phyloP scores from a whole-genome alignment of 1,140 invertebrate species.

The Macrotrachela quadricornifera region DNA sequence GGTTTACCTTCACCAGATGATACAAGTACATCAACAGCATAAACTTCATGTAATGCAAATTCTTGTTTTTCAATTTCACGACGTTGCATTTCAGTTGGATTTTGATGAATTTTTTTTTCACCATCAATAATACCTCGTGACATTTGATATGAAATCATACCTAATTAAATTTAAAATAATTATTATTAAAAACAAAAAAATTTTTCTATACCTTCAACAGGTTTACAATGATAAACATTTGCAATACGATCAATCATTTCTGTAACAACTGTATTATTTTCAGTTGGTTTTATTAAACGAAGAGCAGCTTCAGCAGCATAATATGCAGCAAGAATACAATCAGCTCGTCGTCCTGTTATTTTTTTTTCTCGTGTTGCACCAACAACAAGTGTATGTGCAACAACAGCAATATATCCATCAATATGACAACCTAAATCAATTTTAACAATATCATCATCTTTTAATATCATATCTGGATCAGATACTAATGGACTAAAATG shows the following conservation, averaged over 20 bases:
- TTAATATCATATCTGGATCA: constrained; percentile 64
- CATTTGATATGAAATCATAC: constrained; percentile 91
- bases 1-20: constrained; percentile 61
- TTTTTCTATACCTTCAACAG: constrained; percentile 50
- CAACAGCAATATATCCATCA: constrained; percentile 94
- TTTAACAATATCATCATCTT: constrained; percentile 87
- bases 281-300: constrained; percentile 66
- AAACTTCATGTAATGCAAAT: constrained; percentile 88
- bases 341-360: constrained; percentile 61
- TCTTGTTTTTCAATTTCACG: constrained; percentile 87
- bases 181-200: neutral
- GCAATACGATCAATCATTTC: constrained; percentile 77
- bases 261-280: constrained; percentile 71
- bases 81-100: constrained; percentile 75
- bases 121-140: constrained; percentile 63
- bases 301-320: constrained; percentile 78
- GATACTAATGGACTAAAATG: constrained; percentile 84
- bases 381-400: constrained; percentile 79
- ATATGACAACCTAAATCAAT: constrained; percentile 92
- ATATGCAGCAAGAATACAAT: constrained; percentile 81
- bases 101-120: constrained; percentile 94
- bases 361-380: constrained; percentile 43
- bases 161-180: constrained; percentile 15
- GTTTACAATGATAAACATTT: constrained; percentile 77
- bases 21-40: constrained; percentile 88